Conservation (phyloP, 2,113 vertebrate genomes). For the Microtus montanus region DNA sequence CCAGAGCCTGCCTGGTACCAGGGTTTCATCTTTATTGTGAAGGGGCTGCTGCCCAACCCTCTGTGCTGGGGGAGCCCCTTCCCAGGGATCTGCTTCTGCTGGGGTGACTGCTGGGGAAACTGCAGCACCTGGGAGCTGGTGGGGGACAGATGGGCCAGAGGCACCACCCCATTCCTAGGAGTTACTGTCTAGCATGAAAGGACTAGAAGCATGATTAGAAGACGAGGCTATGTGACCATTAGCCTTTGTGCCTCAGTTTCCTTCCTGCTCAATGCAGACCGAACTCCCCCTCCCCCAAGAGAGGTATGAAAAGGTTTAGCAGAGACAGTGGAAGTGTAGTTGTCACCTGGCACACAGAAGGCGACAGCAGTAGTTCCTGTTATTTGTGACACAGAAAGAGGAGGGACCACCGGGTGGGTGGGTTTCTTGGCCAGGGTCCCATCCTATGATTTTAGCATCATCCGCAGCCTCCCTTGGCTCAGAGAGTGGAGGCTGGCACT, state of each 20-base stretch:
- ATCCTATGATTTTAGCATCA: neutral
- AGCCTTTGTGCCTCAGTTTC: neutral
- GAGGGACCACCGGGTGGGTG: rapidly evolving
- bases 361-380: no score
- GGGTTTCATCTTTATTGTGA: neutral
- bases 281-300: neutral
- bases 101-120: neutral
- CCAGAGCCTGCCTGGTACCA: neutral
- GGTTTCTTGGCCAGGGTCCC: neutral
- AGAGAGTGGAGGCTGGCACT: neutral
- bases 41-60: neutral
- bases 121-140: neutral
- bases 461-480: neutral
- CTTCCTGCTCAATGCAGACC: neutral
- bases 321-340: neutral
- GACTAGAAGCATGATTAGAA: neutral
- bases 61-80: neutral
- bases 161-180: neutral
- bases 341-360: neutral
- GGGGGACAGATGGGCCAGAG: neutral
- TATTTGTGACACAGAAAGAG: neutral
- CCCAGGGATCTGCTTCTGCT: neutral
- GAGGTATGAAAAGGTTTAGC: neutral
- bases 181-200: neutral
- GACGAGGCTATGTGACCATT: neutral